Evolutionary conservation across 2,888 invertebrate species (phyloP).

Genomic region (Antitype chi): DNA sequence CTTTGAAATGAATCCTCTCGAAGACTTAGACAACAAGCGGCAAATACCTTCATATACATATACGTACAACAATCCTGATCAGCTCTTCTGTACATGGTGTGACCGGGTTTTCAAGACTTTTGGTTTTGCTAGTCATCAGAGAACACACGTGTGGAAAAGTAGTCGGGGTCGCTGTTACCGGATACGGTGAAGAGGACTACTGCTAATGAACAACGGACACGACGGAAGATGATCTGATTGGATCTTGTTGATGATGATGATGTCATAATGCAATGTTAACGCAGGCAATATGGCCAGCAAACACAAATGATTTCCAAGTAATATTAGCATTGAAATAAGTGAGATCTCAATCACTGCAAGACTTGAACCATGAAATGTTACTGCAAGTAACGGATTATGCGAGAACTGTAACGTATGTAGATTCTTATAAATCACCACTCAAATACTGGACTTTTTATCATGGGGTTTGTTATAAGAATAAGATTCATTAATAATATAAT

Average conservation of each 20-base stretch:
- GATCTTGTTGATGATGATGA: slow-evolving; percentile 7
- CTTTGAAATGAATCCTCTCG: no score
- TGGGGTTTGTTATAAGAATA: no score
- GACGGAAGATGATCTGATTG: not conserved
- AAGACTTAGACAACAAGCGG: no score
- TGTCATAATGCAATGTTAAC: not conserved
- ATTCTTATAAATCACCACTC: not conserved
- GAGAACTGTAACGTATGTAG: slow-evolving; percentile 12
- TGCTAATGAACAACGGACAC: not conserved
- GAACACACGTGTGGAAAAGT: no score
- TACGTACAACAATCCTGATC: no score
- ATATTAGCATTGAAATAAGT: slow-evolving; percentile 51
- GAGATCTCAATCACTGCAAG: slow-evolving; percentile 54
- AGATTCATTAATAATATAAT: no score
- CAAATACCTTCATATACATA: no score
- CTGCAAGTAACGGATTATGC: slow-evolving; percentile 46
- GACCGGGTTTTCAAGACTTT: no score
- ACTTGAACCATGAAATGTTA: slow-evolving; percentile 51
- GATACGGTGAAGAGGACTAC: no score
- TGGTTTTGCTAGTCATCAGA: no score
- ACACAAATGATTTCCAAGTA: slow-evolving; percentile 43
- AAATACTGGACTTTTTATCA: not conserved
- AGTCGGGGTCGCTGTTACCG: no score
- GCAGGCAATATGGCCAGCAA: slow-evolving; percentile 20
- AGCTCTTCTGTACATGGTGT: no score